These are phyloP conservation scores for Lasioglossum oenotherae DNA, from an alignment of 2,888 invertebrate genomes.

Conservation along the genomic window DNA sequence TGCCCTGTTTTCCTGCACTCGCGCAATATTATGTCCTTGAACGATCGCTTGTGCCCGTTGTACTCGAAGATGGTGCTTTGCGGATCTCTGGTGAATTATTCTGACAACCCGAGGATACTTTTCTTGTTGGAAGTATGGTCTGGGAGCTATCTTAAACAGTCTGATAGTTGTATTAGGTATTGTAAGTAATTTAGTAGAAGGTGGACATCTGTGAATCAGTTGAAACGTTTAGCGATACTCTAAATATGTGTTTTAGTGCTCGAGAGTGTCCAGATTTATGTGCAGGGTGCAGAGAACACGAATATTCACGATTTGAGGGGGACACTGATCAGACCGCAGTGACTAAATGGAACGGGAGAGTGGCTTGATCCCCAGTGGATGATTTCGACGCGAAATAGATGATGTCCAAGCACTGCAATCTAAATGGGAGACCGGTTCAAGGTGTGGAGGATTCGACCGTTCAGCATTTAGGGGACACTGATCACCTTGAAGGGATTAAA, in stretches of 20 bases:
- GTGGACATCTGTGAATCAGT: not conserved
- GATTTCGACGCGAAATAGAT: not conserved
- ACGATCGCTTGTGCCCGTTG: not conserved
- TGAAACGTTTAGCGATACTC: not conserved
- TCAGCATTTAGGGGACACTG: not conserved
- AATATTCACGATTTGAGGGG: not conserved
- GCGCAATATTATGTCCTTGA: not conserved
- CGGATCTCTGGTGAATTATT: not conserved
- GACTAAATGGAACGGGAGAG: not conserved
- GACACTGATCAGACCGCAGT: not conserved
- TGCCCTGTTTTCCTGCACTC: conserved; percentile 11
- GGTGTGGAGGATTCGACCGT: not conserved
- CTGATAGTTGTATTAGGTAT: not conserved
- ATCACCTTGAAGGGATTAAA: not conserved
- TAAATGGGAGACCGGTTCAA: not conserved
- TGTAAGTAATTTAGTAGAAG: too few species aligned
- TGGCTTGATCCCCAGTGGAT: not conserved
- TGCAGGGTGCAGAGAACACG: not conserved
- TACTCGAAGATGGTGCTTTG: not conserved
- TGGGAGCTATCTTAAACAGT: not conserved
- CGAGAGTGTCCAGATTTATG: not conserved
- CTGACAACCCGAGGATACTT: not conserved
- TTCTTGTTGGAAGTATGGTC: not conserved
- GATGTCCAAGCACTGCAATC: not conserved
- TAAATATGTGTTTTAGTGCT: not conserved